Percentiles rank a stretch among this genome's conserved stretches.
These are phyloP conservation scores for Anniella stebbinsi DNA, from an alignment of 2,797 vertebrate species.

Conservation along the genomic window DNA sequence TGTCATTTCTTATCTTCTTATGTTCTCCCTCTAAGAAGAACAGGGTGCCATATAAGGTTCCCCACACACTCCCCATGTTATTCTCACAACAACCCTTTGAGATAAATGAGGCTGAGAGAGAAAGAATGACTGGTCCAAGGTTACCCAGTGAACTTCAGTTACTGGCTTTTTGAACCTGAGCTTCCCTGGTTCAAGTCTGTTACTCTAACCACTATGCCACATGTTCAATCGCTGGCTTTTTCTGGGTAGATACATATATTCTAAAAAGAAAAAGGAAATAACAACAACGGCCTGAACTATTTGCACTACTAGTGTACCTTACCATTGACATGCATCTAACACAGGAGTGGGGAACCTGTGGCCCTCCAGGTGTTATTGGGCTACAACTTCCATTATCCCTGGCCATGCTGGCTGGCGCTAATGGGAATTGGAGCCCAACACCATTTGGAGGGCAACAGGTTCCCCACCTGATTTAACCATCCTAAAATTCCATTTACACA, in stretches of 20 bases:
- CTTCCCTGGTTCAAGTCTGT: not conserved
- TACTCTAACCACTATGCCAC: not conserved
- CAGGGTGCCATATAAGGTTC: too few species aligned
- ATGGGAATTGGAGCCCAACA: too few species aligned
- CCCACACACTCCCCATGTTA: too few species aligned
- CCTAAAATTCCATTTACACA: not conserved
- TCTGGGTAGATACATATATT: not conserved
- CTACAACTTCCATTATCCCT: too few species aligned
- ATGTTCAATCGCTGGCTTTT: not conserved
- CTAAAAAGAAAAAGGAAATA: not conserved
- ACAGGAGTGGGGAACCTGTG: too few species aligned
- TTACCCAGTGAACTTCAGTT: not conserved
- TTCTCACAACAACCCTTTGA: not conserved
- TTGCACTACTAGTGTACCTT: not conserved
- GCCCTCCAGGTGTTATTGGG: too few species aligned
- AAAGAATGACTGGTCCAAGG: too few species aligned
- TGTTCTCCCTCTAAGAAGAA: too few species aligned
- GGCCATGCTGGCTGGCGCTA: too few species aligned
- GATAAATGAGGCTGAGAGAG: too few species aligned
- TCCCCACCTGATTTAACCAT: not conserved
- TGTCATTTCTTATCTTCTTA: too few species aligned
- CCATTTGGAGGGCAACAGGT: too few species aligned
- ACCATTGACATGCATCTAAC: not conserved
- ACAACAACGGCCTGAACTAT: not conserved
- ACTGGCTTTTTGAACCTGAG: not conserved